These are phyloP conservation scores for Thalassoma bifasciatum DNA, from an alignment of 2,113 vertebrate genomes.

Conservation along the genomic window DNA sequence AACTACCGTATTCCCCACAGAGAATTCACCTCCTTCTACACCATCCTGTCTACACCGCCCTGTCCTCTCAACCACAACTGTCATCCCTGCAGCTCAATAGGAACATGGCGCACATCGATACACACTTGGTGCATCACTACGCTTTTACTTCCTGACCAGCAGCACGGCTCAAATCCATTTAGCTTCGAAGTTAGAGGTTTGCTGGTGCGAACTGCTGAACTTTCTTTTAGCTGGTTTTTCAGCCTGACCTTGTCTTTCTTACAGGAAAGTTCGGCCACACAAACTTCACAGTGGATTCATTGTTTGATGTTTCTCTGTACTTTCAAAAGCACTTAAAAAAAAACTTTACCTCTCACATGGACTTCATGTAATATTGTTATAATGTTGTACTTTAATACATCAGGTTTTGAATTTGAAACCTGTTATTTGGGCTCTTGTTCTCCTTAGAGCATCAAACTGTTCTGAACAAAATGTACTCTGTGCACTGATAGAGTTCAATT, in stretches of 20 bases:
- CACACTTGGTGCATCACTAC: not conserved
- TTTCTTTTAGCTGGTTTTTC: not conserved
- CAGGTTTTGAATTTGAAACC: not conserved
- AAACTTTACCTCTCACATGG: not conserved
- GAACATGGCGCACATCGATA: not conserved
- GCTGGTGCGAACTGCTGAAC: conserved; percentile 10
- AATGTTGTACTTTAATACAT: too few species aligned
- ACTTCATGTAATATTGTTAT: too few species aligned
- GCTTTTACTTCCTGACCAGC: conserved; percentile 1
- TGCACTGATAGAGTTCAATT: not conserved
- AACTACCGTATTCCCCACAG: conserved; percentile 11
- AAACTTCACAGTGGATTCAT: not conserved
- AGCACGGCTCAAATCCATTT: not conserved
- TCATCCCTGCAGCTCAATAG: not conserved
- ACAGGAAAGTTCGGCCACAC: not conserved
- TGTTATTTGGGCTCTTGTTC: not conserved
- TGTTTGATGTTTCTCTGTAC: not conserved
- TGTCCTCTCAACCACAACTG: conserved; percentile 10
- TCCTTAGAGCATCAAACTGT: not conserved
- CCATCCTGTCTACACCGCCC: not conserved
- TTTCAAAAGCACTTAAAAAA: not conserved
- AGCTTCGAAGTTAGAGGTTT: not conserved
- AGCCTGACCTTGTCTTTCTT: not conserved
- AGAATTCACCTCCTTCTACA: conserved; percentile 30
- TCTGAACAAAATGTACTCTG: not conserved